Base-by-base conservation (phyloP, 2,888 invertebrate species). In the Cerastoderma edule region DNA sequence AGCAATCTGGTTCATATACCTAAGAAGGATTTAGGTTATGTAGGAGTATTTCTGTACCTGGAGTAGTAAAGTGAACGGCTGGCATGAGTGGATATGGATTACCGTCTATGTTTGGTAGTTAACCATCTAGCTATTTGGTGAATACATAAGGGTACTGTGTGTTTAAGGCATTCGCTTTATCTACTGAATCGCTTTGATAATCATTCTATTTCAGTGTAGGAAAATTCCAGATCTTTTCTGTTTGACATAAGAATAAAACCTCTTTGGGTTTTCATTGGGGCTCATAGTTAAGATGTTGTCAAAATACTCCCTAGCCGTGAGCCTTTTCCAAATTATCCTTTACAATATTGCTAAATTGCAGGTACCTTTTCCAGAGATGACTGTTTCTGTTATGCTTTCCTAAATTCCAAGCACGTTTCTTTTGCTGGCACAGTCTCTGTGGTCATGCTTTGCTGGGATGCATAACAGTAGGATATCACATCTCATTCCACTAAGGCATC, bases 121-220 rank as follows among this genome's bases (percentile, higher is more conserved):
- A 48, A n/a, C 54, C 63, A 28, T 27, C 19, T 16, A 69, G 67
- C 39, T 77, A 69, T 63, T 54, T 56, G 24, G 76, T 72, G 63
- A 77, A 77, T 8, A 72, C 72, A 32, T 66, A 72, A 22, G 65
- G 56, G 28, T 73, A 70, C 56, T 74, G 68, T 13, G 53, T n/a
- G 39, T 73, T 78, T 35, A 73, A 22, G 22, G 65, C 67, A 32
- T 70, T 35, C 13, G 67, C 70, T 57, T 67, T 73, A 16, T n/a
- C 44, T 39, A 33, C 30, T 39, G 60, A 30, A 19, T 74, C 57
- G 48, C n/a, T 64, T 3, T 46, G 27, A n/a, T 46, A 27, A 46
- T 16, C 28, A 28, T 64, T 28, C 19, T 64, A 13, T 27, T 24
- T 46, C 24, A 48, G 19, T 48, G 48, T 64, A 32, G n/a, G 27